These are phyloP conservation scores for Ameiurus melas DNA, from an alignment of 2,113 vertebrate genomes.

Conservation along the genomic window DNA sequence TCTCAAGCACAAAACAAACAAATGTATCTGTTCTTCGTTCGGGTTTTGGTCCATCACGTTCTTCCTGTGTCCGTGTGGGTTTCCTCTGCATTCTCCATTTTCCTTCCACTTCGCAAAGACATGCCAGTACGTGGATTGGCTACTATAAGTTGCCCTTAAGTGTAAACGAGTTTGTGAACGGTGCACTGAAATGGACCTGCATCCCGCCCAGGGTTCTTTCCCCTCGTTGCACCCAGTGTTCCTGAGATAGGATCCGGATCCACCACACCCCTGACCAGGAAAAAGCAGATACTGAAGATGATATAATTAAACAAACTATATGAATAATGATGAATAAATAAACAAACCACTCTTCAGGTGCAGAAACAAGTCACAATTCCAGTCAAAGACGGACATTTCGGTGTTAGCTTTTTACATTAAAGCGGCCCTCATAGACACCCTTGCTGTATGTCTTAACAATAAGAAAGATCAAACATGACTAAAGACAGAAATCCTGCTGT, in stretches of 20 bases:
- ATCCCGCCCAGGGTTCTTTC: neutral
- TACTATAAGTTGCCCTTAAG: neutral
- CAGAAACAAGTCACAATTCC: neutral
- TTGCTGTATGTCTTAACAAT: constrained; percentile 17
- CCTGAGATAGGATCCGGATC: neutral
- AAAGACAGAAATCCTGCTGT: constrained; percentile 37
- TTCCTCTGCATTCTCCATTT: neutral
- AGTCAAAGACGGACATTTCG: neutral
- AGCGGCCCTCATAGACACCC: neutral
- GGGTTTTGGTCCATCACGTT: neutral
- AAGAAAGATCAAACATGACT: constrained; percentile 1
- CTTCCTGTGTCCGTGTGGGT: neutral
- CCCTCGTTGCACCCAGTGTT: neutral
- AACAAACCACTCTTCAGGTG: neutral
- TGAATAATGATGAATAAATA: neutral
- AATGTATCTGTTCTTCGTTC: neutral
- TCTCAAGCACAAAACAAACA: constrained; percentile 20
- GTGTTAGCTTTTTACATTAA: constrained; percentile 28
- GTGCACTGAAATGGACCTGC: neutral
- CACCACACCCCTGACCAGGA: neutral
- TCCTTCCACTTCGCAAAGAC: neutral
- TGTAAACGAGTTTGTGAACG: neutral
- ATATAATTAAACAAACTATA: neutral
- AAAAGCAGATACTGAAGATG: neutral
- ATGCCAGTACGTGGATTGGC: neutral